phyloP scores from a whole-genome alignment of 2,888 invertebrate genomes.

The Peribatodes rhomboidaria region DNA sequence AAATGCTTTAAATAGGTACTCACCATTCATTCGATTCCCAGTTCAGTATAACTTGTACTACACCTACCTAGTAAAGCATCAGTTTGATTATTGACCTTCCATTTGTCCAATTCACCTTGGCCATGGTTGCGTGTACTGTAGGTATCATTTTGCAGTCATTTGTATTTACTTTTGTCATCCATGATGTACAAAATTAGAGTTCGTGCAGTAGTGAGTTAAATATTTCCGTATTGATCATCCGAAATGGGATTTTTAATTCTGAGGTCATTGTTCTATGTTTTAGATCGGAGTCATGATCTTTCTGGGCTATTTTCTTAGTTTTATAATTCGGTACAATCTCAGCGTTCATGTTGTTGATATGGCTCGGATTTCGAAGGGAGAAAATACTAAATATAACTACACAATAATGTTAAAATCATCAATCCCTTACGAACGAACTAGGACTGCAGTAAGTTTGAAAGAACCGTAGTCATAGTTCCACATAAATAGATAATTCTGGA shows the following conservation, averaged over 20 bases:
- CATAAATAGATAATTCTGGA: neutral
- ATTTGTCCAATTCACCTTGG: slow-evolving; percentile 51
- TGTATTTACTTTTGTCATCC: slow-evolving; percentile 45
- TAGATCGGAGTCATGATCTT: slow-evolving; percentile 86
- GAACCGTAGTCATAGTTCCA: neutral
- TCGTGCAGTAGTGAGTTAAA: slow-evolving; percentile 72
- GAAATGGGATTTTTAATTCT: slow-evolving; percentile 15
- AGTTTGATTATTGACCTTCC: slow-evolving; percentile 42
- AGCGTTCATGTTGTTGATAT: slow-evolving; percentile 81
- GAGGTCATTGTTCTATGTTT: slow-evolving; percentile 33
- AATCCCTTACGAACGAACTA: neutral
- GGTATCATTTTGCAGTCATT: slow-evolving; percentile 26
- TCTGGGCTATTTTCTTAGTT: slow-evolving; percentile 83
- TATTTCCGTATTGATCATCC: slow-evolving; percentile 16
- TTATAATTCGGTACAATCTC: slow-evolving; percentile 75
- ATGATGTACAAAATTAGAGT: slow-evolving; percentile 73
- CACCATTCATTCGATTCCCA: neutral
- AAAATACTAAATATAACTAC: slow-evolving; percentile 34
- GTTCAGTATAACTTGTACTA: neutral
- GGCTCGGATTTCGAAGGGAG: slow-evolving; percentile 62
- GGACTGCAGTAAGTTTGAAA: slow-evolving; percentile 48
- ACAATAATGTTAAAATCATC: slow-evolving; percentile 9
- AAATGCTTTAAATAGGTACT: neutral
- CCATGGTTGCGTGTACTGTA: slow-evolving; percentile 41
- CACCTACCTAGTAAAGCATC: neutral